phyloP scores from a whole-genome alignment of 92 coral and sea anemone genomes.

The Actinostola sp. region DNA sequence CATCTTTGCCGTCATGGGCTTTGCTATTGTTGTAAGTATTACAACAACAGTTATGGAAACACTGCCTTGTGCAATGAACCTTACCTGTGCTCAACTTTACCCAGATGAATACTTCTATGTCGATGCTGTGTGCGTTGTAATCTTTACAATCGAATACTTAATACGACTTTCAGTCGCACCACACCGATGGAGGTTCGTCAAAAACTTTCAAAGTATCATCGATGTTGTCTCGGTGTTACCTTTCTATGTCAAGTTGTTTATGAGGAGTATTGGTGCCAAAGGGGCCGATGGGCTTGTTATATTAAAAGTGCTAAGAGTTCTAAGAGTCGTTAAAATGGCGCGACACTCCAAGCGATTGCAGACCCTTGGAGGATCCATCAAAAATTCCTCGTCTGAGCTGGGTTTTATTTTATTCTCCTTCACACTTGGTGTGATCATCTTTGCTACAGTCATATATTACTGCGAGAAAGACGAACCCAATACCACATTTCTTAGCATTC shows the following conservation, averaged over 20 bases:
- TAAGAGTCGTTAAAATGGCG: conserved; percentile 91
- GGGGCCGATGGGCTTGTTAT: conserved; percentile 75
- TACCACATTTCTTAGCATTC: conserved; percentile 81
- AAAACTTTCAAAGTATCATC: conserved; percentile 81
- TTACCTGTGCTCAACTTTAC: conserved; percentile 73
- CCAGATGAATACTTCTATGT: conserved; percentile 60
- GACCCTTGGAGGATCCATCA: conserved; percentile 82
- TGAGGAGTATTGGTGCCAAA: conserved; percentile 43
- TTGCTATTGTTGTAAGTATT: conserved; percentile 83
- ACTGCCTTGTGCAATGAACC: conserved; percentile 68
- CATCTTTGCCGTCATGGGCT: conserved; percentile 63
- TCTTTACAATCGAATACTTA: conserved; percentile 81
- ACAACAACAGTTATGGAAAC: conserved; percentile 84
- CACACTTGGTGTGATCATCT: conserved; percentile 86
- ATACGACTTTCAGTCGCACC: conserved; percentile 86
- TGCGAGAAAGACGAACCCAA: conserved; percentile 81
- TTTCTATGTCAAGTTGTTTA: conserved; percentile 73
- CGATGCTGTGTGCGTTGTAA: conserved; percentile 86
- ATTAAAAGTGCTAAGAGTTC: conserved; percentile 84
- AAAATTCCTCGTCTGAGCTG: conserved; percentile 91
- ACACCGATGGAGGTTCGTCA: conserved; percentile 70
- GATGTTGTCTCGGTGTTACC: conserved; percentile 92
- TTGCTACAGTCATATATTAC: conserved; percentile 93
- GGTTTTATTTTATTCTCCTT: conserved; percentile 92
- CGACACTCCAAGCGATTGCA: conserved; percentile 81